Base-by-base conservation (phyloP, 2,888 invertebrate genomes). In the Habroteleia sp. region DNA sequence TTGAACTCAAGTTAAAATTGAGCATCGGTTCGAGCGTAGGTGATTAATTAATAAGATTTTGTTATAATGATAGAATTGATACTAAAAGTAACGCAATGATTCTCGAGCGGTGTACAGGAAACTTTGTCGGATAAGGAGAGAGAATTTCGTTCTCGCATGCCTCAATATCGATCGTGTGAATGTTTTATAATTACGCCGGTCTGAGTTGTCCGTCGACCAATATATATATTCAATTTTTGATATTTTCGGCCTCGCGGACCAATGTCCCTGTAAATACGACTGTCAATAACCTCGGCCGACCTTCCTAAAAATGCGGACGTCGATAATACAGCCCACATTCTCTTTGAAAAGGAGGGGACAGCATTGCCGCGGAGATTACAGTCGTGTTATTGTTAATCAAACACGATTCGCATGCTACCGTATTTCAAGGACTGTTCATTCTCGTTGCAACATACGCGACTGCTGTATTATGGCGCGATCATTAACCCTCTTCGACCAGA, bases 261-360 rank as follows among this genome's bases (percentile, higher is more conserved):
- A 35, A 33, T 31, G 68, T 35, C 50, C 46, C 39, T 52, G 48
- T 33, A 56, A 31, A 37, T 39, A 27, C 31, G 4, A 11, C 62
- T 42, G 79, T 80, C 81, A 79, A 79, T 62, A 78, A 81, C 79
- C 82, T 74, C 27, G n/a, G 46, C 4, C 76, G 78, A 68, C 82
- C 82, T 83, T 81, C 62, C 74, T 60, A 79, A 81, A 81, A 79
- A 82, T 81, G 77, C 66, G 73, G 71, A 56, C 71, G 65, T 60
- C 60, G 58, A 76, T 78, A 62, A 76, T 75, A 77, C 68, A 39
- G 69, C 85, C 85, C 85, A 84, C 83, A 85, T 83, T 74, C 74
- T 63, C 39, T 31, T 42, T 52, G 48, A 35, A 50, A 69, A 52
- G 52, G n/a, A 16, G 31, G 17, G 60, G 60, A 60, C 60, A 44